These are phyloP conservation scores for Anarsia innoxiella DNA, from an alignment of 2,888 invertebrate species.

Conservation along the genomic window DNA sequence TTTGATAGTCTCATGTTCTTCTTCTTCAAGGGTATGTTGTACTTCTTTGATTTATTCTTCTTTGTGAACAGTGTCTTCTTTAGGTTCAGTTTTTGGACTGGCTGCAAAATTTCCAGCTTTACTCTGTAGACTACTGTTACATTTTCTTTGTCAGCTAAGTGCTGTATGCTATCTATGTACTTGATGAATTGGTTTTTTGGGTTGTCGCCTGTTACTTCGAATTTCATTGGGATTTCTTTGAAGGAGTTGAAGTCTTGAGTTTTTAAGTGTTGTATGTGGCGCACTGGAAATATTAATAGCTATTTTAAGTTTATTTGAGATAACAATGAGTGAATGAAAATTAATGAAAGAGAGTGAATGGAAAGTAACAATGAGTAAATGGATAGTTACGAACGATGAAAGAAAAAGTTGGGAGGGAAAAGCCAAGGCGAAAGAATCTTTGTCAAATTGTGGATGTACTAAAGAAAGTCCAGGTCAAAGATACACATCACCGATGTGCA, in stretches of 20 bases:
- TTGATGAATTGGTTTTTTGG: conserved; percentile 38
- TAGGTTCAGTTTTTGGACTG: conserved; percentile 8
- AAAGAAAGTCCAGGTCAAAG: no score
- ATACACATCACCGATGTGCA: no score
- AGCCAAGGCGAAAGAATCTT: no score
- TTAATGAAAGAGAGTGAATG: no score
- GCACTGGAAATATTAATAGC: no score
- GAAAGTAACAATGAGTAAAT: no score
- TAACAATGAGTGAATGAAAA: no score
- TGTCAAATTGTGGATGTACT: no score
- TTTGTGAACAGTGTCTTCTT: conserved; percentile 19
- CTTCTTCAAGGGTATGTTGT: conserved; percentile 56
- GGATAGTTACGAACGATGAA: no score
- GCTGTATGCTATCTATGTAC: conserved; percentile 39
- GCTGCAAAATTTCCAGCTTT: conserved; percentile 37
- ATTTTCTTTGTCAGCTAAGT: conserved; percentile 40
- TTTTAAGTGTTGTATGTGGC: conserved; percentile 23
- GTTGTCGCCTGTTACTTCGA: conserved; percentile 39
- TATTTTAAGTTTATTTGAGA: no score
- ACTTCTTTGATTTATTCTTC: conserved; percentile 46
- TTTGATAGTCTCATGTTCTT: conserved; percentile 58
- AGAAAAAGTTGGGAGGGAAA: no score
- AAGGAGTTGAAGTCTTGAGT: conserved; percentile 22
- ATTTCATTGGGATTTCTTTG: conserved; percentile 42
- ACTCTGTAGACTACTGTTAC: conserved; percentile 43